Percentiles rank a stretch among this genome's conserved stretches.
Evolutionary conservation across 1,140 invertebrate genomes (phyloP).

Genomic region (Metopolophium dirhodum): DNA sequence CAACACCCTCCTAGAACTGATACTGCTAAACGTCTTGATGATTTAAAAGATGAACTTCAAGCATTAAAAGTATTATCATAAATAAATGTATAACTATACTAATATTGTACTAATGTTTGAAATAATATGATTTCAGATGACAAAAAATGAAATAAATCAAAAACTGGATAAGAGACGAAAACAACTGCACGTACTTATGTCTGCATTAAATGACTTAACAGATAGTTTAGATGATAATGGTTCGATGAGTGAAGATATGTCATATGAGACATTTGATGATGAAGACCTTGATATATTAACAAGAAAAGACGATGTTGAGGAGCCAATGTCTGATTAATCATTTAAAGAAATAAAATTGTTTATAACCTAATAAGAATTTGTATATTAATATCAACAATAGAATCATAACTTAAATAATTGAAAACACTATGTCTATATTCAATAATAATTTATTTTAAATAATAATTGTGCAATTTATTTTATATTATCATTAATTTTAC

Average conservation of each 20-base stretch:
- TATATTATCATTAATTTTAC: not conserved
- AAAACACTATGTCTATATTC: not conserved
- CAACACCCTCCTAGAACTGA: slow-evolving; percentile 87
- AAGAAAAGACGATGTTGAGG: slow-evolving; percentile 49
- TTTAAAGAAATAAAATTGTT: not conserved
- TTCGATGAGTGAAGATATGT: slow-evolving; percentile 69
- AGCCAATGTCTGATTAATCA: slow-evolving; percentile 46
- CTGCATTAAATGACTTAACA: slow-evolving; percentile 79
- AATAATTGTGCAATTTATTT: not conserved
- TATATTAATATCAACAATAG: not conserved
- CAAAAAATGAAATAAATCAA: slow-evolving; percentile 74
- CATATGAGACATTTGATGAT: slow-evolving; percentile 67
- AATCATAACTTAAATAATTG: not conserved
- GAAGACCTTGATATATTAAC: slow-evolving; percentile 60
- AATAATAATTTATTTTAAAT: not conserved
- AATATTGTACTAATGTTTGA: not conserved
- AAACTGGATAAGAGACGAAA: slow-evolving; percentile 83
- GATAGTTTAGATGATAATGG: slow-evolving; percentile 73
- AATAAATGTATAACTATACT: not conserved
- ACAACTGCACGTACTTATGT: slow-evolving; percentile 86
- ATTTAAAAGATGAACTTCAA: slow-evolving; percentile 77
- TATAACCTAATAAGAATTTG: not conserved
- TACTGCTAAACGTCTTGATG: slow-evolving; percentile 77
- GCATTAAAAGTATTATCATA: slow-evolving; percentile 66
- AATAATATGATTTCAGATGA: slow-evolving; percentile 66